Evolutionary conservation across 37 sponge, comb jelly and placozoan genomes (phyloP), one percentile per base, ranked within the genome.

Genomic region (Cliona cf. orientalis): DNA sequence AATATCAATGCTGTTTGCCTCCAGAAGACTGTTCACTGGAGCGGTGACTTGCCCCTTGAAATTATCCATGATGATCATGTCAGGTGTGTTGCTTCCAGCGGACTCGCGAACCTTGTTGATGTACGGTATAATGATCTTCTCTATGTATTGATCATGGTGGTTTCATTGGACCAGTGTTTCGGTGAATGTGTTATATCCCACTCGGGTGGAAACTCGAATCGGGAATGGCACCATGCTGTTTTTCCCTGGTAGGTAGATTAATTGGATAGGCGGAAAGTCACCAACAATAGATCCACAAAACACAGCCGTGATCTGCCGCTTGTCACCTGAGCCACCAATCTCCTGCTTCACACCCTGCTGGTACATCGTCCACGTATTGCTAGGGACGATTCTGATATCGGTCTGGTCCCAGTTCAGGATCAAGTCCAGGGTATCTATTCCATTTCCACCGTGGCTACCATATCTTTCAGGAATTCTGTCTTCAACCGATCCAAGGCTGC

Each of bases 191-290:
- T 82, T 43, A 88, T 81, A 75, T 88, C 62, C 83, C 77, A 88
- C 32, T 32, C 69, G 21, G 35, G 42, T 1, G 90, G 90, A 66
- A 82, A 66, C 33, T 28, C 3, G 9, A 60, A 37, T 7, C 53
- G 23, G 26, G 90, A 79, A 70, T 89, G 90, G 70, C 85, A 89
- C 0, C 80, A 44, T n/a, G 34, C 11, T 26, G 80, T 78, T 72
- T 83, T 89, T 5, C 89, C 89, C 42, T 78, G 38, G 42, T 81
- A n/a, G n/a, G n/a, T n/a, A 89, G n/a, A 89, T 82, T 12, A 89
- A 9, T 42, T 89, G 89, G 2, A 55, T 40, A 23, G 89, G 89
- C 12, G 83, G 74, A 43, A 53, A 75, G 34, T 74, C 63, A 2
- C 84, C 89, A 9, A 29, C 46, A 19, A 76, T 5, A 7, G 83